Evolutionary conservation across 2,113 vertebrate genomes (phyloP).

Genomic region (Leucoraja erinaceus): DNA sequence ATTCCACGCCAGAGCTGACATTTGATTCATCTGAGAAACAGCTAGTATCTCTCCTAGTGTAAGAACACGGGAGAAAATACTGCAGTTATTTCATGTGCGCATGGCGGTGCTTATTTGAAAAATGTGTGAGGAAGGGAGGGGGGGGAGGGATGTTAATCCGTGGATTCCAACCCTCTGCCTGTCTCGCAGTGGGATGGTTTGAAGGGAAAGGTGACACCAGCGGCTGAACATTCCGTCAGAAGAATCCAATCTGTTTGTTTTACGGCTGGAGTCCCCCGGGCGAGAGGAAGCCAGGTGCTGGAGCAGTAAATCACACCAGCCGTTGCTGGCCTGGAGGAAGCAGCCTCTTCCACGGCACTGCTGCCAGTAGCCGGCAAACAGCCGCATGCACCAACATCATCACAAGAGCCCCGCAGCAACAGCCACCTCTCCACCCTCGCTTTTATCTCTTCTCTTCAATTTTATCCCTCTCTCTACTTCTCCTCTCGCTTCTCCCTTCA

Average conservation of each 20-base stretch:
- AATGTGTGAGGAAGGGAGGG: no score
- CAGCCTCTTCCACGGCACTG: neutral
- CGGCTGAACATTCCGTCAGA: neutral
- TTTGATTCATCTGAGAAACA: neutral
- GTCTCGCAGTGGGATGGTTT: neutral
- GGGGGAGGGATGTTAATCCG: neutral
- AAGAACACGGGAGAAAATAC: neutral
- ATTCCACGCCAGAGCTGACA: neutral
- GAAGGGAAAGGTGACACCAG: conserved; percentile 9
- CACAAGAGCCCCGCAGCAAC: neutral
- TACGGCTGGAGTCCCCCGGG: neutral
- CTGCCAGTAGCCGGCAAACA: no score
- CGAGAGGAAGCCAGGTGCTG: neutral
- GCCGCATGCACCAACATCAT: neutral
- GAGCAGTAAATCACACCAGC: conserved; percentile 6
- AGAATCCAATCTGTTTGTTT: conserved; percentile 30
- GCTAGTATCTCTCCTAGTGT: neutral
- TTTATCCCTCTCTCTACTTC: neutral
- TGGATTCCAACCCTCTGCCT: neutral
- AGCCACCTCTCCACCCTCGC: neutral
- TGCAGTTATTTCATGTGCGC: neutral
- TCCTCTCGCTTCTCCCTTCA: neutral
- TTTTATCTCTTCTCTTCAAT: neutral
- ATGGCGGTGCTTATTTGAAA: neutral
- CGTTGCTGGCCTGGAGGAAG: neutral